Percentiles rank a stretch among this genome's conserved stretches.
Conservation (phyloP, 2,113 vertebrate species). For the Lepus europaeus region DNA sequence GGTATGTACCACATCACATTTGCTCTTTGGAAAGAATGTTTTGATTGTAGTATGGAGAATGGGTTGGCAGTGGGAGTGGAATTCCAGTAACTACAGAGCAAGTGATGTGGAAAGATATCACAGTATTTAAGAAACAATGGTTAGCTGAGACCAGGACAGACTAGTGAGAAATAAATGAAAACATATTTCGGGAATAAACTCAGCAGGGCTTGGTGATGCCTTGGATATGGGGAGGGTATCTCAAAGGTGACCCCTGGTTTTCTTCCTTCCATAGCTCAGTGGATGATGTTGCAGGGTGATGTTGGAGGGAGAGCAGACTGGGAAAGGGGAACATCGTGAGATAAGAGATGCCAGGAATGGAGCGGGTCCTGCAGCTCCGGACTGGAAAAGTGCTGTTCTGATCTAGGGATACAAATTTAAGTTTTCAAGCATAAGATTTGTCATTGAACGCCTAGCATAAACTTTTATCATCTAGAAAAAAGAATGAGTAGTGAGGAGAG, state of each 20-base stretch:
- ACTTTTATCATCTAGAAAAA: constrained; percentile 24
- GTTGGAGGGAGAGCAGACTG: constrained; percentile 6
- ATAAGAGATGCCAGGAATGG: not conserved
- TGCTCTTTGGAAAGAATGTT: constrained; percentile 19
- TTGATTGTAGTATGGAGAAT: not conserved
- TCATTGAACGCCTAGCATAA: not conserved
- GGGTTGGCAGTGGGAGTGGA: not conserved
- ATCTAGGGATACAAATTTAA: not conserved
- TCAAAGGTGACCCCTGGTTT: constrained; percentile 33
- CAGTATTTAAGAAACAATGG: not conserved
- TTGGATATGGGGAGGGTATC: not conserved
- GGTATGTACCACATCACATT: not conserved
- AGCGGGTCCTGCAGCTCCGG: not conserved
- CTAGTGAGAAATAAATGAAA: not conserved
- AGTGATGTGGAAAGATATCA: not conserved
- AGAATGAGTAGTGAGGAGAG: not conserved
- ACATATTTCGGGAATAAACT: not conserved
- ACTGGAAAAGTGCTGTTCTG: not conserved
- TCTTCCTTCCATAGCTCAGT: not conserved
- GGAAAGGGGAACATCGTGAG: not conserved
- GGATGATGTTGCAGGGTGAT: not conserved
- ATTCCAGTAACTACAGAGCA: not conserved
- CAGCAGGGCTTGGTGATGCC: not conserved
- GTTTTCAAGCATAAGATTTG: not conserved
- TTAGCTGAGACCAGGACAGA: not conserved